These are phyloP conservation scores for Trimorus sp. DNA, from an alignment of 2,888 invertebrate genomes.

Conservation along the genomic window DNA sequence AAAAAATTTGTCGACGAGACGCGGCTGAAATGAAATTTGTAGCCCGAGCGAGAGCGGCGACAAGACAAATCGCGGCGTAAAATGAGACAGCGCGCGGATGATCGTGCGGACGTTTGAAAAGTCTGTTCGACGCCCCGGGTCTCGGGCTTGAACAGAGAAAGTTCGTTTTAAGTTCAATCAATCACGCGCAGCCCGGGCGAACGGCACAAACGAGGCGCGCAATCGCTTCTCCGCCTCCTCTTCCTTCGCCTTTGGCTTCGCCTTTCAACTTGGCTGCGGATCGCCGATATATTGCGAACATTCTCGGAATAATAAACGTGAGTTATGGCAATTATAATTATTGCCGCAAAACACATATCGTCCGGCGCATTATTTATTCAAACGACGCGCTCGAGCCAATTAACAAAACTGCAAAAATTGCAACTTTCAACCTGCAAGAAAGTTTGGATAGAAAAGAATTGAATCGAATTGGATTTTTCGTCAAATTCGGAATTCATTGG, in stretches of 20 bases:
- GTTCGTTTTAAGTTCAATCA: slow-evolving; percentile 67
- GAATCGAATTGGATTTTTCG: too few species aligned
- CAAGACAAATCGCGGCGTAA: slow-evolving; percentile 41
- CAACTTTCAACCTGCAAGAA: too few species aligned
- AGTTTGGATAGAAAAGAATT: too few species aligned
- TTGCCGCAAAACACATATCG: slow-evolving; percentile 50
- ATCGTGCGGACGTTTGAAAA: slow-evolving; percentile 55
- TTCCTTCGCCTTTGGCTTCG: slow-evolving; percentile 62
- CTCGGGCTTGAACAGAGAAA: slow-evolving; percentile 61
- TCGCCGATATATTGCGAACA: slow-evolving; percentile 57
- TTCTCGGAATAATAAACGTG: slow-evolving; percentile 59
- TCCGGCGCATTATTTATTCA: slow-evolving; percentile 51
- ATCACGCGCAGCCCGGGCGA: slow-evolving; percentile 63
- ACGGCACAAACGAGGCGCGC: slow-evolving; percentile 66
- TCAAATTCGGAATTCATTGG: too few species aligned
- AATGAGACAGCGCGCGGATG: slow-evolving; percentile 52
- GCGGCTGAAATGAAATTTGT: slow-evolving; percentile 35
- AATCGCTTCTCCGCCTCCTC: slow-evolving; percentile 63
- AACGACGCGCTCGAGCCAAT: slow-evolving; percentile 37
- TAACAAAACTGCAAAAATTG: too few species aligned
- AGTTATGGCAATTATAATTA: slow-evolving; percentile 61
- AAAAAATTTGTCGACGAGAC: slow-evolving; percentile 43
- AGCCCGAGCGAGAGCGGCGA: slow-evolving; percentile 29
- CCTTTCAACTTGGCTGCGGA: slow-evolving; percentile 53
- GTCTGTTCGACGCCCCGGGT: slow-evolving; percentile 60